Base-by-base conservation (phyloP, 2,113 vertebrate species). In the Equus przewalskii region DNA sequence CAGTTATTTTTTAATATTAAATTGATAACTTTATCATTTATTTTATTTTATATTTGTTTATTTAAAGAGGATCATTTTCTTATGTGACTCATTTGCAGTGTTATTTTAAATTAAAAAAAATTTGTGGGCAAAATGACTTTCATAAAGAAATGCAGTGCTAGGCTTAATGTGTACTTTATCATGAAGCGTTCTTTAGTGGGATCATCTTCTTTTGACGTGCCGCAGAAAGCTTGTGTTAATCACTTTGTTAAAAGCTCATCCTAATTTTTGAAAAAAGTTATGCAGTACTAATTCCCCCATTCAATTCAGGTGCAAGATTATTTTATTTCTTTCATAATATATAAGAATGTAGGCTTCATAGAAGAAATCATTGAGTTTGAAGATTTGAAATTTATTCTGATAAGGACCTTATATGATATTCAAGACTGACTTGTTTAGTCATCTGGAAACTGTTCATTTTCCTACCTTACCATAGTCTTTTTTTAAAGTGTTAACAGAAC, bases 241-340 rank as follows among this genome's bases (percentile, higher is more conserved):
- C 13, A 76, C 11, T 60, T 33, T 24, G 62, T 54, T 94, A 60
- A 94, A 95, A 78, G 12, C 19, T 78, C 16, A 76, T 89, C 13
- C 18, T 91, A 58, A 73, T 69, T 72, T 93, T 86, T 73, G 5
- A 78, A 30, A 91, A 78, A n/a, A 78, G 4, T 73, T 88, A 56
- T 78, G 12, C 15, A 54, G 0, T 76, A 88, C 64, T 70, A 26
- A 46, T 56, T 62, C n/a, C 36, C 19, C 49, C 28, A 62, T 62
- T 79, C 26, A 91, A 14, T 81, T 92, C 60, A 84, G 58, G 6
- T 62, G 6, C 3, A 90, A 89, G 41, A 10, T 56, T 93, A 78
- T 92, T 96, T 92, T 80, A 65, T 65, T 90, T 97, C 33, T 79
- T 86, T 93, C 85, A 58, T 91, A 14, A 64, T 60, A 44, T 69